Evolutionary conservation across 1,140 invertebrate genomes (phyloP), one percentile per base, ranked within the genome.

Genomic region (Cotesia glomerata): DNA sequence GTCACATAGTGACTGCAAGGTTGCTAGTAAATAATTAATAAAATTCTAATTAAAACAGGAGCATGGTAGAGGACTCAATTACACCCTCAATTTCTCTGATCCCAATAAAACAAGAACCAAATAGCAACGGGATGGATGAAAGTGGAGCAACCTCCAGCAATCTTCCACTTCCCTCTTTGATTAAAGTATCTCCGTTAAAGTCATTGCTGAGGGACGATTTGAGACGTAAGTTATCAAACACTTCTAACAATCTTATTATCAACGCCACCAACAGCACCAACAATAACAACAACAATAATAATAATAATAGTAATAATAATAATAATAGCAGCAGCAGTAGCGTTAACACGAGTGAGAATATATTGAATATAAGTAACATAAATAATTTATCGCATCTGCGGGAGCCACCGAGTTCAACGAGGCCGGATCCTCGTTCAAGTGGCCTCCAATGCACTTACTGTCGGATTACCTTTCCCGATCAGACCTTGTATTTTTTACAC

Each of bases 401-500:
- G 16, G 85, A 86, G 52, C 85, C 85, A 16, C 88, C 74, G 70
- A 88, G 78, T 75, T 89, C 84, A 74, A 90, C 83, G 71, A 84
- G 83, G 69, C 81, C 83, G 4, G 85, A 87, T 74, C 87, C 87
- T 70, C 82, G 84, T 67, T 87, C 82, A 54, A 88, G 83, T 77
- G 87, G 88, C 26, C 88, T 94, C 45, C 91, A 93, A 78, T 97
- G 95, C 83, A 90, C 91, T 16, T 96, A 95, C 83, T 99, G 97
- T 87, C 93, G 95, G 74, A 98, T 99, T 74, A 92, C 95, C 5
- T 99, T 98, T 87, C 95, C 95, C 1, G 97, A 98, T 88, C 94
- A 95, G 80, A 98, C 96, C 0, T 89, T 98, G 36, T 98, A 98
- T 87, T 97, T 98, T 87, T 90, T 99, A 62, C 97, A 99, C 89